Percentiles rank a stretch among this genome's conserved stretches.
Conservation (phyloP, 1,140 invertebrate species). For the Cyclina sinensis region DNA sequence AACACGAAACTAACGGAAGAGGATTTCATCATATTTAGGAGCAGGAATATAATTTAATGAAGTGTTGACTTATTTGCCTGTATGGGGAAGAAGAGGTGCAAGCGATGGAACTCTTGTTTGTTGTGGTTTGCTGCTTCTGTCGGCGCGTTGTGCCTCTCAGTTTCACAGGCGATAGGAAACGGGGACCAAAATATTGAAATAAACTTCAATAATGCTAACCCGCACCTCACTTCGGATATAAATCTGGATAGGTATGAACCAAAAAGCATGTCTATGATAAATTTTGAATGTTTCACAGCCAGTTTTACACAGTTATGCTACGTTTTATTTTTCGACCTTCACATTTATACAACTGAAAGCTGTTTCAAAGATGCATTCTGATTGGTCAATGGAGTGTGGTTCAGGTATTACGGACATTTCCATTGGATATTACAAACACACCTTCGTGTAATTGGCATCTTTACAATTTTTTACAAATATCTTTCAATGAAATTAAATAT, state of each 20-base stretch:
- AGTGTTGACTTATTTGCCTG: not conserved
- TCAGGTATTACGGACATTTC: not conserved
- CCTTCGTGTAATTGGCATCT: too few species aligned
- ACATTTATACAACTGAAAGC: not conserved
- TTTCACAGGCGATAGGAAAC: slow-evolving; percentile 48
- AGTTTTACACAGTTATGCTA: not conserved
- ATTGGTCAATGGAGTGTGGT: not conserved
- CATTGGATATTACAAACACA: slow-evolving; percentile 13
- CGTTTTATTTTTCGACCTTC: not conserved
- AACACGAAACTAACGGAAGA: slow-evolving; percentile 5
- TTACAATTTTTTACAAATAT: too few species aligned
- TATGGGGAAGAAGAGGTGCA: slow-evolving; percentile 73
- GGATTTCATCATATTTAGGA: not conserved
- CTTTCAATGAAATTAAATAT: too few species aligned
- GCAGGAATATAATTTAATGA: slow-evolving; percentile 7
- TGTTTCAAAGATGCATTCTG: not conserved
- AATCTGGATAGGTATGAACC: slow-evolving; percentile 7
- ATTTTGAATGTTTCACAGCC: not conserved
- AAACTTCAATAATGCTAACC: not conserved
- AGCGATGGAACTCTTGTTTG: slow-evolving; percentile 74
- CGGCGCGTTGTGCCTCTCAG: slow-evolving; percentile 73
- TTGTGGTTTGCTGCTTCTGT: slow-evolving; percentile 75
- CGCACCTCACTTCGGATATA: not conserved
- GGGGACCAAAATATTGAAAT: not conserved
- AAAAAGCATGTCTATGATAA: not conserved